Evolutionary conservation across 2,113 vertebrate genomes (phyloP), one percentile per base, ranked within the genome.

Genomic region (Heteronetta atricapilla): DNA sequence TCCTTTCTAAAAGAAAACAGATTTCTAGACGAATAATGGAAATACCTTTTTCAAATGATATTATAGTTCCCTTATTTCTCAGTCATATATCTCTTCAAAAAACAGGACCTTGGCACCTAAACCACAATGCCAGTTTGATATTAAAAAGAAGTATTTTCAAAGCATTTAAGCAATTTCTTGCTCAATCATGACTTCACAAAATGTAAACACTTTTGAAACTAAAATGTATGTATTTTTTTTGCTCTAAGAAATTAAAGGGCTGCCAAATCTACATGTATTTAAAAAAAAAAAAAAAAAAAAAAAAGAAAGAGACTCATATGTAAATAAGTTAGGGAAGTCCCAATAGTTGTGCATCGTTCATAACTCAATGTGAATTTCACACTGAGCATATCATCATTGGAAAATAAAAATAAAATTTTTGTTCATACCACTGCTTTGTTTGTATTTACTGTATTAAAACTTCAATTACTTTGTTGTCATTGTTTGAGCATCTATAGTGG

Each of bases 391-490:
- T 97, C 96, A 98, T 93, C 97, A 96, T 81, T 95, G 96, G 93
- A 95, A 98, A 97, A 97, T 82, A 96, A 94, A 96, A 98, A 97
- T 97, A 97, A 98, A 97, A 53, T 93, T 94, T 97, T 98, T 98
- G 89, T 97, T 97, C 95, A 91, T 98, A 98, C 88, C 86, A 95
- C 70, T 97, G 95, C 48, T 92, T 89, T 96, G 94, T 90, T 96
- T 97, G 86, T 96, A 95, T 97, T 97, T 97, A 95, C 84, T 98
- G 46, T 68, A 93, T 89, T 88, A 82, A 94, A 96, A 53, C 31
- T 81, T 64, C 48, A 91, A 80, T 78, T 74, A 82, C 53, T 80
- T 60, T 76, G 34, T 67, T 80, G 53, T 59, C 40, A 23, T 76
- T 72, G 22, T 62, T 64, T 83, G 72, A 90, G 82, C 13, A 55